Percentiles rank a stretch among this genome's conserved stretches.
These are phyloP conservation scores for Huso huso DNA, from an alignment of 2,797 vertebrate species.

Conservation along the genomic window DNA sequence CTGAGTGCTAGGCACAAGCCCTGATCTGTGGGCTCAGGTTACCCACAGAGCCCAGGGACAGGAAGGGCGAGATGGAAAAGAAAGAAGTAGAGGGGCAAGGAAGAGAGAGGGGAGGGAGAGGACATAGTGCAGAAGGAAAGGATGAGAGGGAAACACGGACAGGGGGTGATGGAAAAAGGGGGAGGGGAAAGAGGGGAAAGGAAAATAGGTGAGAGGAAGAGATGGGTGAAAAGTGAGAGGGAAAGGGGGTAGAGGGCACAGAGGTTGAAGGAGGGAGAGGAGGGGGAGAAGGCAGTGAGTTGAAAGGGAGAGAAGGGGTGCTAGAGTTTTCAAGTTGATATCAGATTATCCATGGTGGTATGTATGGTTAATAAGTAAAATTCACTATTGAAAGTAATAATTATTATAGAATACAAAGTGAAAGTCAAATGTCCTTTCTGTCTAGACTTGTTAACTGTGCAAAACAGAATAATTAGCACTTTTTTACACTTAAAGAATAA, in stretches of 20 bases:
- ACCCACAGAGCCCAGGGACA: background rate
- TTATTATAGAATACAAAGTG: background rate
- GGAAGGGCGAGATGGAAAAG: background rate
- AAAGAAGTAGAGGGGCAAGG: background rate
- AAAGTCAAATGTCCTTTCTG: background rate
- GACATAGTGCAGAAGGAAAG: background rate
- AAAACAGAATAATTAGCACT: too few species aligned
- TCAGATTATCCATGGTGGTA: too few species aligned
- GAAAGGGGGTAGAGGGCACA: background rate
- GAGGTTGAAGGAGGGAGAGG: background rate
- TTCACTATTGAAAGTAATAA: background rate
- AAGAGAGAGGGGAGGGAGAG: background rate
- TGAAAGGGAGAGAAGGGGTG: too few species aligned
- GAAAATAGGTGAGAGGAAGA: background rate
- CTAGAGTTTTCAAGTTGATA: too few species aligned
- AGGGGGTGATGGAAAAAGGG: background rate
- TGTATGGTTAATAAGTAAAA: background rate
- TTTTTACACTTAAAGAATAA: background rate
- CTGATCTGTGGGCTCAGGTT: background rate
- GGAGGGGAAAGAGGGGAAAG: background rate
- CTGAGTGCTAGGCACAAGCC: constrained; percentile 8
- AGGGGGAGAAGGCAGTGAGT: background rate
- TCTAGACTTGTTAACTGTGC: too few species aligned
- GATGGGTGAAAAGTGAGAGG: background rate
- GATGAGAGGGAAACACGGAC: background rate